Percentiles rank a stretch among this genome's conserved stretches.
Evolutionary conservation across 2,888 invertebrate species (phyloP).

Genomic region (Rhogogaster chlorosoma): DNA sequence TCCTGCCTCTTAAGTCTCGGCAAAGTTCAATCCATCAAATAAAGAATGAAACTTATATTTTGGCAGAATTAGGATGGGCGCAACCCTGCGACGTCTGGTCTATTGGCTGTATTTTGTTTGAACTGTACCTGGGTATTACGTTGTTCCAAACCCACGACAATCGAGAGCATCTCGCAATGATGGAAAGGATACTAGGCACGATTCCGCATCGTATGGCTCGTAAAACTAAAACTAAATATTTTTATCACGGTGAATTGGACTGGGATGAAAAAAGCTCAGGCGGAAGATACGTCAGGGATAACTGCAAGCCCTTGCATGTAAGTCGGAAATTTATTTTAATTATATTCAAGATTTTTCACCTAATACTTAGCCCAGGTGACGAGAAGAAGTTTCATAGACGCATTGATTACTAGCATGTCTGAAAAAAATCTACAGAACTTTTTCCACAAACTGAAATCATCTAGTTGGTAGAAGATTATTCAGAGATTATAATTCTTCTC

Average conservation of each 20-base stretch:
- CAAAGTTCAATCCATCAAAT: not conserved
- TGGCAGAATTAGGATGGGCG: conserved; percentile 98
- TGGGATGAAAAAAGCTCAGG: conserved; percentile 99
- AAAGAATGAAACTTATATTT: conserved; percentile 39
- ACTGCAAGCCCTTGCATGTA: conserved; percentile 97
- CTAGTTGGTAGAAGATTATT: not conserved
- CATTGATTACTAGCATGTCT: too few relatives aligned
- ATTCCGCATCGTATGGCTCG: conserved; percentile 96
- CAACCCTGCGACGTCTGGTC: conserved; percentile 99
- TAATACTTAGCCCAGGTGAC: not conserved
- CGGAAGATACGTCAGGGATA: conserved; percentile 98
- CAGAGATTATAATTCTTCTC: not conserved
- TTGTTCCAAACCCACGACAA: conserved; percentile 99
- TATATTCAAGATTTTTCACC: not conserved
- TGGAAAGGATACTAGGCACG: conserved; percentile 98
- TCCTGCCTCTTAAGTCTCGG: not conserved
- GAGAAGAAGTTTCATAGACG: too few relatives aligned
- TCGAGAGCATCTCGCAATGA: conserved; percentile 99
- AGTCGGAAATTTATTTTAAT: conserved; percentile 72
- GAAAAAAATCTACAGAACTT: too few relatives aligned
- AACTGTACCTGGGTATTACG: conserved; percentile 98
- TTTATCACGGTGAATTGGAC: conserved; percentile 97
- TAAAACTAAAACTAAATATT: conserved; percentile 98
- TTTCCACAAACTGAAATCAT: too few relatives aligned
- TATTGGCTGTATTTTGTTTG: conserved; percentile 99